Evolutionary conservation across 2,888 invertebrate species (phyloP).

Genomic region (Amitus sp.): DNA sequence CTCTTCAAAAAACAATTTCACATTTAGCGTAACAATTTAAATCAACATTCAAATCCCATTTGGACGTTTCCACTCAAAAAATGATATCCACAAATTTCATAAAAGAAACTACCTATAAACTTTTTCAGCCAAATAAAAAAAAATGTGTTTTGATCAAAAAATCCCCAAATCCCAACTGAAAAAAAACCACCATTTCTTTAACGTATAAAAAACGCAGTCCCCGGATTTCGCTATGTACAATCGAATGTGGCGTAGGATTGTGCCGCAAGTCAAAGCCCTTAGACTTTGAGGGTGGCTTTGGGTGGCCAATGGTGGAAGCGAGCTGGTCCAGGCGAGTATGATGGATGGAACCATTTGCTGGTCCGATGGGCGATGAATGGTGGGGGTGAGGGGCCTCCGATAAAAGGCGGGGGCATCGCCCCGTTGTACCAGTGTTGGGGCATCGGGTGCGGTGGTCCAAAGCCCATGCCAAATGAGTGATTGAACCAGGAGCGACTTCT

Average conservation of each 20-base stretch:
- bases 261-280: too few relatives aligned
- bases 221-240: conserved; percentile 28
- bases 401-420: conserved; percentile 58
- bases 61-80: too few relatives aligned
- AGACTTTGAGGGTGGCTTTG: conserved; percentile 61
- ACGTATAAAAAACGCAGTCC: conserved; percentile 19
- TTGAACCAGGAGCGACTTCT: conserved; percentile 62
- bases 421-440: conserved; percentile 58
- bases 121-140: too few relatives aligned
- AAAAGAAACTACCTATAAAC: too few relatives aligned
- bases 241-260: conserved; percentile 11
- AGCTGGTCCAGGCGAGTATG: conserved; percentile 57
- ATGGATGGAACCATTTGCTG: conserved; percentile 60
- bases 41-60: too few relatives aligned
- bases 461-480: conserved; percentile 59
- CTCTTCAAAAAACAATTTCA: too few relatives aligned
- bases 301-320: conserved; percentile 63
- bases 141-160: too few relatives aligned
- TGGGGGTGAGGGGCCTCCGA: conserved; percentile 60
- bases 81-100: too few relatives aligned
- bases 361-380: conserved; percentile 58
- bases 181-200: too few relatives aligned
- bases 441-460: conserved; percentile 57
- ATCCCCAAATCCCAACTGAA: too few relatives aligned
- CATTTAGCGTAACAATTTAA: too few relatives aligned